Base-by-base conservation (phyloP, 53 echinoderm and acorn worm species). In the Actinopyga echinites region DNA sequence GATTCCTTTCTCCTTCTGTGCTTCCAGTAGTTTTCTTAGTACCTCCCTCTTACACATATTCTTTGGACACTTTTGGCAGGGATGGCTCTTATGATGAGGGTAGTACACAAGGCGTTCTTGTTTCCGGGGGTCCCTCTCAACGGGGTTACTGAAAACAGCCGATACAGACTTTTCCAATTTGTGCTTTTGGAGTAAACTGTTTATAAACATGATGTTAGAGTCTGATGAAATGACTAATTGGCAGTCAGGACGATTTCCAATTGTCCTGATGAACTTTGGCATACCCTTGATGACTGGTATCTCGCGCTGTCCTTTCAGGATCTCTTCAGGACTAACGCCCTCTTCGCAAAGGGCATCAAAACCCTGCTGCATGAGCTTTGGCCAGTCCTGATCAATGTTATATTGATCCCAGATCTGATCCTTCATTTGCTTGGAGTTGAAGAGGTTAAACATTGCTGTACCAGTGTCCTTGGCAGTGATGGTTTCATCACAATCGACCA, bases 11-110 rank as follows among this genome's bases (percentile, higher is more conserved):
- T 43, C 56, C 44, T 31, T 29, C 32, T 77, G 77, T 3, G 20
- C 13, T 13, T 53, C 77, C 13, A 77, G 56, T 9, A 77, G 77
- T 49, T 77, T 77, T 12, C 77, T 55, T 33, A 77, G 53, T 4
- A 77, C 77, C 32, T 53, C 77, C 11, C 77, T 52, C 45, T 77
- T 77, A 54, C 77, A 77, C 77, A 77, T 77, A 33, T 77, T 77
- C 32, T 30, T 15, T 11, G 77, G 77, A 30, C 77, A 77, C 45
- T 21, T 77, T 31, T 77, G 29, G 24, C 77, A 77, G 22, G 56
- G 9, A 20, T 77, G 77, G 53, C 54, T 77, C 55, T 77, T 77
- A 30, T 77, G 54, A 25, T 77, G 77, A 33, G 77, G 77, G 15
- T 77, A 55, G 49, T 77, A 77, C 15, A 77, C 77, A 2, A 77